Evolutionary conservation across 2,797 vertebrate genomes (phyloP).

Genomic region (Antennarius maculatus): DNA sequence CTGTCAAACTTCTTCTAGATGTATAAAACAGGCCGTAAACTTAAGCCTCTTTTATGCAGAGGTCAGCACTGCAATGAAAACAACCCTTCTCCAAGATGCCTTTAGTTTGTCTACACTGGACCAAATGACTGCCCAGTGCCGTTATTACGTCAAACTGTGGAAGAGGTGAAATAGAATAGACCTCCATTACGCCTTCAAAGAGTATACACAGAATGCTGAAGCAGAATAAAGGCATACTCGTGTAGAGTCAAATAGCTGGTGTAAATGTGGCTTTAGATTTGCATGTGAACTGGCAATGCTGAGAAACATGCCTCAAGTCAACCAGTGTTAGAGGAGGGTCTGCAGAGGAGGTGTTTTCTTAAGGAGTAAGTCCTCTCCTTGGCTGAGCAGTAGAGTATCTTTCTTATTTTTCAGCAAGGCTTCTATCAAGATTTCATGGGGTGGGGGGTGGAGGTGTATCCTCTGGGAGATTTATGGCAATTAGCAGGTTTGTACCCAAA

Average conservation of each 20-base stretch:
- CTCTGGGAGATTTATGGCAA: conserved; percentile 42
- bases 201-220: no score
- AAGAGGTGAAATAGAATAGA: no score
- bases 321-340: conserved; percentile 24
- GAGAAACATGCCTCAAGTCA: background rate
- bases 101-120: no score
- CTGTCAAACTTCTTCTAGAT: conserved; percentile 18
- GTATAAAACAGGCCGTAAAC: conserved; percentile 12
- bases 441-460: background rate
- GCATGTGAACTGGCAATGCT: conserved; percentile 13
- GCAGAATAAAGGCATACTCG: no score
- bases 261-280: conserved; percentile 7
- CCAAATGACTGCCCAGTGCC: no score
- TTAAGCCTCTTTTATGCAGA: no score
- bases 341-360: conserved; percentile 5
- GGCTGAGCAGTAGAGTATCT: conserved; percentile 8
- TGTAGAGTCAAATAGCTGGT: no score
- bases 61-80: no score
- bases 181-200: no score
- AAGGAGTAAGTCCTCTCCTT: conserved; percentile 31
- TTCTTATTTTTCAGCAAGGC: conserved; percentile 21
- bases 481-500: conserved; percentile 50
- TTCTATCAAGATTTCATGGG: conserved; percentile 45
- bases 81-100: no score
- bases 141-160: no score